These are phyloP conservation scores for Gopherus flavomarginatus DNA, from an alignment of 2,113 vertebrate genomes.

Conservation along the genomic window DNA sequence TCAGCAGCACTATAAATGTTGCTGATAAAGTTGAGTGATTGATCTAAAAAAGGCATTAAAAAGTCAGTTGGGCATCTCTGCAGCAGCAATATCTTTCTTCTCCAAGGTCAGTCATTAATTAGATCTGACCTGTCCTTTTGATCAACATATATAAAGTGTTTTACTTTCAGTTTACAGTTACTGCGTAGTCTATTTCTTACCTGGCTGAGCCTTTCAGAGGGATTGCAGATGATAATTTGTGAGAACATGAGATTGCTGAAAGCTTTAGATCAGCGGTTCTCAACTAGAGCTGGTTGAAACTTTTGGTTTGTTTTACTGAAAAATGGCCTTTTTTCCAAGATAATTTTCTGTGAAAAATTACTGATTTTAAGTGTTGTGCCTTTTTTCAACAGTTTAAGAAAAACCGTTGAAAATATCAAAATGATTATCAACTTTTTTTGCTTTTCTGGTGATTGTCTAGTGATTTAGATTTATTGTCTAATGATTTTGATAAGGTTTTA, in stretches of 20 bases:
- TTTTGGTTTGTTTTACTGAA: background rate
- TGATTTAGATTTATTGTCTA: background rate
- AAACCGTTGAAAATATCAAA: background rate
- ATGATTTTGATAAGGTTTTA: background rate
- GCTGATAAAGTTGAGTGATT: background rate
- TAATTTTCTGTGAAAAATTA: background rate
- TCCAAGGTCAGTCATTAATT: slow-evolving; percentile 1
- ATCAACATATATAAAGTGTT: background rate
- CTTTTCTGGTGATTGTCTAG: background rate
- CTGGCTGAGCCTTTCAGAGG: slow-evolving; percentile 13
- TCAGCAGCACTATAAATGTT: background rate
- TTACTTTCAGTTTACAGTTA: background rate
- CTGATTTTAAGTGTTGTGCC: background rate
- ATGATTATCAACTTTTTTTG: background rate
- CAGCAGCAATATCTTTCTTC: background rate
- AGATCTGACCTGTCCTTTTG: slow-evolving; percentile 19
- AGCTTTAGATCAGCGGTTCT: background rate
- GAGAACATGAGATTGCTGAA: background rate
- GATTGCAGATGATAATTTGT: background rate
- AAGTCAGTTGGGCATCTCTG: background rate
- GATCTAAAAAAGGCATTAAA: background rate
- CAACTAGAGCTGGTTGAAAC: background rate
- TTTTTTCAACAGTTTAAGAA: background rate
- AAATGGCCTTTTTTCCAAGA: background rate
- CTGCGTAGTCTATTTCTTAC: background rate